Evolutionary conservation across 1,140 invertebrate species (phyloP).

Genomic region (Hylyphantes graminicola): DNA sequence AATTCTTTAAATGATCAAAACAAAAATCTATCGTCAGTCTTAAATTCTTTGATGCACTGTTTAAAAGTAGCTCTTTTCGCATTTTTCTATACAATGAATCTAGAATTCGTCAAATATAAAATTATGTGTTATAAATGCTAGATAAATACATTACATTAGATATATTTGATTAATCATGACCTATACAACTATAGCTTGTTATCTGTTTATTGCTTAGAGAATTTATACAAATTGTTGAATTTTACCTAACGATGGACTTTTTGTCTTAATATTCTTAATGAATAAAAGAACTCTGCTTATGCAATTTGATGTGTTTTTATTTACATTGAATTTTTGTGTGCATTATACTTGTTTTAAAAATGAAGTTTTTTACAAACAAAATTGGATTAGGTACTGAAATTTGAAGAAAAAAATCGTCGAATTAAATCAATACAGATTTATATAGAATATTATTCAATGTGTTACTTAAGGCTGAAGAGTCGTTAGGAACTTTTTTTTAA

Average conservation of each 20-base stretch:
- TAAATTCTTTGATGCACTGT: neutral
- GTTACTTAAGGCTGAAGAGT: too few relatives aligned
- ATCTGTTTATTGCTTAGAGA: conserved; percentile 25
- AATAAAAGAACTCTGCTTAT: conserved; percentile 20
- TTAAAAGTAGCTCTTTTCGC: neutral
- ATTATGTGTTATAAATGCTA: conserved; percentile 1
- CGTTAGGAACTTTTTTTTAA: too few relatives aligned
- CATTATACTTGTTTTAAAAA: too few relatives aligned
- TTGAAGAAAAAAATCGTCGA: too few relatives aligned
- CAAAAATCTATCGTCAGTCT: neutral
- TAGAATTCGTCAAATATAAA: neutral
- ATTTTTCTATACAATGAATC: neutral
- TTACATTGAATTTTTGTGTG: neutral
- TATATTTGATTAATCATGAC: neutral
- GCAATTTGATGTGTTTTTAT: neutral
- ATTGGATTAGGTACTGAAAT: too few relatives aligned
- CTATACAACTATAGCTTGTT: conserved; percentile 16
- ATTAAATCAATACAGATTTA: too few relatives aligned
- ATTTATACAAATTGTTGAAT: conserved; percentile 31
- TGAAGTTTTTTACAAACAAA: too few relatives aligned
- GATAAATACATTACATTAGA: neutral
- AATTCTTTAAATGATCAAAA: neutral
- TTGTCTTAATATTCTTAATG: conserved; percentile 1
- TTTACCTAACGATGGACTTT: conserved; percentile 5
- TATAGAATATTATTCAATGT: too few relatives aligned